Evolutionary conservation across 2,113 vertebrate genomes (phyloP), one percentile per base, ranked within the genome.

Genomic region (Austrofundulus limnaeus): DNA sequence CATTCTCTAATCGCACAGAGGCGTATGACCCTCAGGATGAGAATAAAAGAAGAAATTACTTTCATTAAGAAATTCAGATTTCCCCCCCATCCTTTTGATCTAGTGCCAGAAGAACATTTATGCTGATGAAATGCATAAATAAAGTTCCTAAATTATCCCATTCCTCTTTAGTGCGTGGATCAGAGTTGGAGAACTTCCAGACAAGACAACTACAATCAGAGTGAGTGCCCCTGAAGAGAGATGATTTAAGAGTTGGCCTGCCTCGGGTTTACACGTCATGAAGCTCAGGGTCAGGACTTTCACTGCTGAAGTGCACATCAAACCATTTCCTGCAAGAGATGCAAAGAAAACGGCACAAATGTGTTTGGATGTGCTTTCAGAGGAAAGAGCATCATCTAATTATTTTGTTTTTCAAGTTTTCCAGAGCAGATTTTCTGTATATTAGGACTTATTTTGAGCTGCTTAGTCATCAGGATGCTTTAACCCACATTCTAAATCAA

Each of bases 81-180:
- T 85, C 81, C 79, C 81, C 68, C 81, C 68, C 86, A 89, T 91
- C 86, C 92, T 92, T 92, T 92, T 92, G 92, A 93, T 92, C 91
- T 91, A 75, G 78, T 80, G 92, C 92, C 91, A 93, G 90, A 92
- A 92, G 91, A 91, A 93, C 92, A 93, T 92, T 93, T 93, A 92
- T 92, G 92, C 91, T 93, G 92, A 93, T 92, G 91, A 93, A 92
- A 92, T 91, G 89, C 90, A 92, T 90, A 92, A 92, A 92, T 92
- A 92, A 91, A 92, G 89, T 92, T 92, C 89, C 81, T 91, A 89
- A 91, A 91, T 92, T 88, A 91, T 91, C 90, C 86, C 78, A 75
- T 65, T 84, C 80, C 89, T 88, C 85, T 92, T 88, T 88, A 81
- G 83, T 70, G 85, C 83, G 72, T 78, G 84, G 81, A 87, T 84